Percentiles rank a stretch among this genome's conserved stretches.
These are phyloP conservation scores for Drosophila bipectinata DNA, from an alignment of 1,140 invertebrate genomes.

Conservation along the genomic window DNA sequence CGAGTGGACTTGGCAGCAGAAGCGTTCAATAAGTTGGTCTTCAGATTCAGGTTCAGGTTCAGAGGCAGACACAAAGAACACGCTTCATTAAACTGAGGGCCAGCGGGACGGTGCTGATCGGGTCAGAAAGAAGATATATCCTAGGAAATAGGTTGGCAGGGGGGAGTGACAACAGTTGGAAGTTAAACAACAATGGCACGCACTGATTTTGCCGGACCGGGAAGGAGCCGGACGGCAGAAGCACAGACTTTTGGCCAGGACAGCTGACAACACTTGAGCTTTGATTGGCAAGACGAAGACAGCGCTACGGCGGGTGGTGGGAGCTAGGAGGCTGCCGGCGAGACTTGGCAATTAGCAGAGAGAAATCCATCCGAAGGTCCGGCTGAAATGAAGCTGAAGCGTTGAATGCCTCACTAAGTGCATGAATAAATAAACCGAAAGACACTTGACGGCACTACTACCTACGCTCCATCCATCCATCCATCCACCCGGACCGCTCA, in stretches of 20 bases:
- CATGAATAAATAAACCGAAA: constrained; percentile 79
- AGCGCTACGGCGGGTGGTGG: neutral
- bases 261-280: constrained; percentile 68
- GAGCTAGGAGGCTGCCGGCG: constrained; percentile 16
- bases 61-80: constrained; percentile 54
- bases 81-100: constrained; percentile 59
- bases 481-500: constrained; percentile 7
- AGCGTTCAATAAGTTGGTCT: constrained; percentile 45
- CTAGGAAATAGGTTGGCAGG: neutral
- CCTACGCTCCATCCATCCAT: constrained; percentile 17
- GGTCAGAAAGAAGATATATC: neutral
- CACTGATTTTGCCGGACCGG: constrained; percentile 63
- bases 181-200: constrained; percentile 77
- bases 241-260: constrained; percentile 29
- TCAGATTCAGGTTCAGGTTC: constrained; percentile 39
- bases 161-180: constrained; percentile 34
- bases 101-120: neutral
- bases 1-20: constrained; percentile 29
- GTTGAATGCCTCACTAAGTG: constrained; percentile 79
- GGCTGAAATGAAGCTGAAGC: constrained; percentile 57
- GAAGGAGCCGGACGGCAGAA: constrained; percentile 2
- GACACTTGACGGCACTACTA: constrained; percentile 59
- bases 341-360: constrained; percentile 68
- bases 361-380: constrained; percentile 47
- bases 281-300: constrained; percentile 64